Evolutionary conservation across 2,888 invertebrate genomes (phyloP).

Genomic region (Cephus sareptanus): DNA sequence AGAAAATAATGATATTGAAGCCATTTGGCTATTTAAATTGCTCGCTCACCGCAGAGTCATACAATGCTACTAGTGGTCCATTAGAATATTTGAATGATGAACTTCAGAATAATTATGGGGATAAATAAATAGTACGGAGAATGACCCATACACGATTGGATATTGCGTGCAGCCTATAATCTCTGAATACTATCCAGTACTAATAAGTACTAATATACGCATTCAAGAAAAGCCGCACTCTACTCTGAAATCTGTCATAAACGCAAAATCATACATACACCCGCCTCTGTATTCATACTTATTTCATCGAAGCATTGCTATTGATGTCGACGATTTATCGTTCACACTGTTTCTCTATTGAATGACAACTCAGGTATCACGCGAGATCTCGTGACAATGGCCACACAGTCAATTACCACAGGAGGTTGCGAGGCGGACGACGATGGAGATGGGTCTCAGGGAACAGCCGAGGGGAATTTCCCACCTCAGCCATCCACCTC

Average conservation of each 20-base stretch:
- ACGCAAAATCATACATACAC: background rate
- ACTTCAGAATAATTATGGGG: background rate
- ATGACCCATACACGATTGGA: slow-evolving; percentile 13
- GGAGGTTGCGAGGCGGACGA: slow-evolving; percentile 61
- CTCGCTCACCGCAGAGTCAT: background rate
- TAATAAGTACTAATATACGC: background rate
- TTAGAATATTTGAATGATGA: background rate
- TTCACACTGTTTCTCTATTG: background rate
- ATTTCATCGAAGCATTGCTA: background rate
- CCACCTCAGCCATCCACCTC: slow-evolving; percentile 64
- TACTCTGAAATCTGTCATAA: background rate
- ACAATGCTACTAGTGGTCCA: background rate
- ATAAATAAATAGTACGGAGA: slow-evolving; percentile 9
- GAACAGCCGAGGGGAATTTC: slow-evolving; percentile 61
- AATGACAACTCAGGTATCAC: slow-evolving; percentile 63
- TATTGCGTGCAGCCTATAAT: background rate
- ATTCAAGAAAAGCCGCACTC: background rate
- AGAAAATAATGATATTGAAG: background rate
- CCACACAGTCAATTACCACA: slow-evolving; percentile 58
- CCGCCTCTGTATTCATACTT: background rate
- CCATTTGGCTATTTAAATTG: background rate
- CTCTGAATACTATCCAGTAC: background rate
- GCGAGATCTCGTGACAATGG: slow-evolving; percentile 65
- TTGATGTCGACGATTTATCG: background rate
- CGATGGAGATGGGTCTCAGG: slow-evolving; percentile 61